phyloP scores from a whole-genome alignment of 2,113 vertebrate species.

The Cyrtonyx montezumae region DNA sequence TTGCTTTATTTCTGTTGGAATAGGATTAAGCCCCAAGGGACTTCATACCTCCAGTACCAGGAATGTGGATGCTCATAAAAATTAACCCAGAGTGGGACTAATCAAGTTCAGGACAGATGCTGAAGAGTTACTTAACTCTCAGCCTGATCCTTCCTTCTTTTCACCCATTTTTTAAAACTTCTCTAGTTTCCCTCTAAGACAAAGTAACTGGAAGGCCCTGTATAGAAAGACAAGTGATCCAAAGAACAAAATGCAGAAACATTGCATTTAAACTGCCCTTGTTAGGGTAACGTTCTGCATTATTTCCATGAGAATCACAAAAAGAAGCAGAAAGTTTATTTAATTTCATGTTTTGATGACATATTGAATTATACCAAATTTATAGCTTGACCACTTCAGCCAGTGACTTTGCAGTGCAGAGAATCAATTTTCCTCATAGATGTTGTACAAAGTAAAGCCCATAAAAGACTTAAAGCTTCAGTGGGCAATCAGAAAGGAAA shows the following conservation, averaged over 20 bases:
- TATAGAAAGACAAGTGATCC: not conserved
- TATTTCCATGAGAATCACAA: not conserved
- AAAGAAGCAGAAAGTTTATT: not conserved
- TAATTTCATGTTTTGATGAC: not conserved
- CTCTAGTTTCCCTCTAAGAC: not conserved
- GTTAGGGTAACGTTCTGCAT: not conserved
- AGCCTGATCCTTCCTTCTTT: not conserved
- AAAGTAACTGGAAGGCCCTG: not conserved
- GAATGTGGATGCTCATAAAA: not conserved
- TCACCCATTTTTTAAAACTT: not conserved
- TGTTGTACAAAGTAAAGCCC: not conserved
- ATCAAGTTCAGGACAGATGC: not conserved
- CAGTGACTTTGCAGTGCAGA: not conserved
- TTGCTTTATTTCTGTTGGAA: constrained; percentile 11
- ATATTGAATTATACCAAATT: not conserved
- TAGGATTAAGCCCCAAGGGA: not conserved
- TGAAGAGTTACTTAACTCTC: not conserved
- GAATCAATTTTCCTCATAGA: not conserved
- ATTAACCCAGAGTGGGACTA: not conserved
- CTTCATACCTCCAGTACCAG: not conserved
- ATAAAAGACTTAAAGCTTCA: not conserved
- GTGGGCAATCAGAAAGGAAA: not conserved
- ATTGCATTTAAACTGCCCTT: not conserved
- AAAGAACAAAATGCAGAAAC: not conserved
- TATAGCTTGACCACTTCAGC: not conserved